phyloP scores from a whole-genome alignment of 2,797 vertebrate species.

The Pyrrhura leucotis region DNA sequence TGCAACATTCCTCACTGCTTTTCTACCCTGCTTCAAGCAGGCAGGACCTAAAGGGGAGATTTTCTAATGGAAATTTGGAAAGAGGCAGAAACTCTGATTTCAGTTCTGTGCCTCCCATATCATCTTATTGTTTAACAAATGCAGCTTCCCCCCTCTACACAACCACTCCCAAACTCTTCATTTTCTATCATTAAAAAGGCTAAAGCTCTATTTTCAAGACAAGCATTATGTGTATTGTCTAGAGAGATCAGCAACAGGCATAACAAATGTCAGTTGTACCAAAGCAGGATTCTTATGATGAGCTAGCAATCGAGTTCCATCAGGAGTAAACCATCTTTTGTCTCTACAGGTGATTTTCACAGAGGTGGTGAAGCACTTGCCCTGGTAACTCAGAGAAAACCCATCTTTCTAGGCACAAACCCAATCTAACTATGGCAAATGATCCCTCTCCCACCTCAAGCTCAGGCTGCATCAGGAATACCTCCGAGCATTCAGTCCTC shows the following conservation, averaged over 20 bases:
- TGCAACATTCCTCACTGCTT: neutral
- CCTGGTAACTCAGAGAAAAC: neutral
- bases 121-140: accelerated
- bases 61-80: neutral
- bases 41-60: neutral
- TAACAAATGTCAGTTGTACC: too few relatives aligned
- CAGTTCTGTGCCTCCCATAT: accelerated
- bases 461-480: accelerated
- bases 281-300: neutral
- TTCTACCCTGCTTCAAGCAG: neutral
- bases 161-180: neutral
- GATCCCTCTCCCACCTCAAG: accelerated
- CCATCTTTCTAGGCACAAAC: neutral
- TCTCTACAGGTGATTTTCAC: neutral
- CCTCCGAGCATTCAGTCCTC: neutral
- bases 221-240: accelerated
- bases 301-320: neutral
- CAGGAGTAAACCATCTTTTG: accelerated
- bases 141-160: accelerated
- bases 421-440: accelerated
- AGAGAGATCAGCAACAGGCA: neutral
- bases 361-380: neutral
- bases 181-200: neutral
- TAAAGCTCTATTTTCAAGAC: neutral
- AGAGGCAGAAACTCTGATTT: neutral